A percentile compares a stretch with the other conserved stretches of the same genome.
These are phyloP conservation scores for Mormyrus hasselquistii DNA, from an alignment of 2,797 vertebrate genomes.

Conservation along the genomic window DNA sequence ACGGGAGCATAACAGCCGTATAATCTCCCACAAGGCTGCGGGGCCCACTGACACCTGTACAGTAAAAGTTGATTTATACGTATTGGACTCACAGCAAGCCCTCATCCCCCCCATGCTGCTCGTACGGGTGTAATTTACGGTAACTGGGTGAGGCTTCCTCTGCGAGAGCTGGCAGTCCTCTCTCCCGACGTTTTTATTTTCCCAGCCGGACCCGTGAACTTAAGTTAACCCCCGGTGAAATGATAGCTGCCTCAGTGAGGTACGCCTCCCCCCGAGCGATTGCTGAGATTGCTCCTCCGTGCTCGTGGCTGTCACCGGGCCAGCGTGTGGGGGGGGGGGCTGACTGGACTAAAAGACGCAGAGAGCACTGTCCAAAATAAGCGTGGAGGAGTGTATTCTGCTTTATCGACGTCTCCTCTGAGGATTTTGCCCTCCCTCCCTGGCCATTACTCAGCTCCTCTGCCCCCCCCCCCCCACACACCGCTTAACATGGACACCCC, in stretches of 20 bases:
- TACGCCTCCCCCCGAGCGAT: constrained; percentile 1
- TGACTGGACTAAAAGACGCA: not conserved
- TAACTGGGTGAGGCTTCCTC: constrained; percentile 7
- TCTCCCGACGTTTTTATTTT: constrained; percentile 23
- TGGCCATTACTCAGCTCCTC: not conserved
- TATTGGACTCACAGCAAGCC: constrained; percentile 11
- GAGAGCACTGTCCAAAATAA: not conserved
- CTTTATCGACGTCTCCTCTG: not conserved
- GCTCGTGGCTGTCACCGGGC: constrained; percentile 16
- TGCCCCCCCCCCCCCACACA: no score
- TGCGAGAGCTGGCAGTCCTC: constrained; percentile 8
- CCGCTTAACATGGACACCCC: not conserved
- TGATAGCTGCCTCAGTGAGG: constrained; percentile 10
- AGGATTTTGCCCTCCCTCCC: not conserved
- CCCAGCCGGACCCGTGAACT: constrained; percentile 18
- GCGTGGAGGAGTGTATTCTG: not conserved
- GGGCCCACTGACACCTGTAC: constrained; percentile 15
- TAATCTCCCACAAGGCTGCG: constrained; percentile 17
- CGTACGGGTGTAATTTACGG: constrained; percentile 25
- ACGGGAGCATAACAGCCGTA: not conserved
- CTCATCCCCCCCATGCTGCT: not conserved
- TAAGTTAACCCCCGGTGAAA: not conserved
- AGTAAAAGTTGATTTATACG: constrained; percentile 31
- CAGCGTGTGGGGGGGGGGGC: not conserved
- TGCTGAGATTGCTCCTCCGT: constrained; percentile 20